Percentiles rank a stretch among this genome's conserved stretches.
phyloP scores from a whole-genome alignment of 2,113 vertebrate genomes.

The Podarcis raffonei region DNA sequence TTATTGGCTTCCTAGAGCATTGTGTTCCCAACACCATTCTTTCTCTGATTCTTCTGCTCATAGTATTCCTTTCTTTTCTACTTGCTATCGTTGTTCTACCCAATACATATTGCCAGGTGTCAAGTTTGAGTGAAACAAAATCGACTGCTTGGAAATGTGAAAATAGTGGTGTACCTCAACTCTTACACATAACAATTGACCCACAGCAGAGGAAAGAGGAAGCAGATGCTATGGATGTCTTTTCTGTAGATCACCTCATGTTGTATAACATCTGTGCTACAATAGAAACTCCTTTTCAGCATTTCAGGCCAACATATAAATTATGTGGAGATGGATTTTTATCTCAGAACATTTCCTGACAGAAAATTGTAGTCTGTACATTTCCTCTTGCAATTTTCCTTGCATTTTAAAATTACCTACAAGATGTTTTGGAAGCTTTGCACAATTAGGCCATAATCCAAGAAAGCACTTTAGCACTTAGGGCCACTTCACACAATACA shows the following conservation, averaged over 20 bases:
- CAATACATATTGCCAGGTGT: not conserved
- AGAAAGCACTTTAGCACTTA: not conserved
- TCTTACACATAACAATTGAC: not conserved
- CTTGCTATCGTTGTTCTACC: not conserved
- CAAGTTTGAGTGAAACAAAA: not conserved
- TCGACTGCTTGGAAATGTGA: not conserved
- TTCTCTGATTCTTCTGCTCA: fast-evolving
- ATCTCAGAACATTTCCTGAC: conserved; percentile 13
- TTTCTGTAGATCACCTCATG: not conserved
- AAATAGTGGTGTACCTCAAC: fast-evolving
- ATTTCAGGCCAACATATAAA: conserved; percentile 5
- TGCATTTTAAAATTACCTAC: conserved; percentile 11
- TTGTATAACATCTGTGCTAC: not conserved
- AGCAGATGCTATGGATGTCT: not conserved
- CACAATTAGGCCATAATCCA: conserved; percentile 28
- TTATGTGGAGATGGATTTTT: fast-evolving
- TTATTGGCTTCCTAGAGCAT: not conserved
- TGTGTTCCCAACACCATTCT: fast-evolving
- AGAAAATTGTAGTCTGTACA: not conserved
- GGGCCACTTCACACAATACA: not conserved
- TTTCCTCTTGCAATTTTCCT: not conserved
- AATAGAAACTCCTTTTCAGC: not conserved
- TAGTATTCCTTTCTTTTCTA: fast-evolving
- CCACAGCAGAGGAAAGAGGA: not conserved
- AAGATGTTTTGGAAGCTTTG: not conserved